Evolutionary conservation across 2,797 vertebrate species (phyloP).

Genomic region (Yasuhikotakia modesta): DNA sequence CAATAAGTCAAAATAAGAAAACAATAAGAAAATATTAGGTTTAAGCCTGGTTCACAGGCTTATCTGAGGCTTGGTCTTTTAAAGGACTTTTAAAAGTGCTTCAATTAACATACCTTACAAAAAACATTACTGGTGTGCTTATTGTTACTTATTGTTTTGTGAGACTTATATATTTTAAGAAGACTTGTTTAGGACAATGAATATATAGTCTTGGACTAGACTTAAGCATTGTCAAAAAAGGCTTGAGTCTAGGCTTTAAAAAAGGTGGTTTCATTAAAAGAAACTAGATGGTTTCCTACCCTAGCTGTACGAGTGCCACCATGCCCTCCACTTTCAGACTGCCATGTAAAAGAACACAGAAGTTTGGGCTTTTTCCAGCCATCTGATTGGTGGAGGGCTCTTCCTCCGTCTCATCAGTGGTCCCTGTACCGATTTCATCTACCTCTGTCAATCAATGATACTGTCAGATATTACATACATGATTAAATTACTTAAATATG

Average conservation of each 20-base stretch:
- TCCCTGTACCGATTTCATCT: slow-evolving; percentile 90
- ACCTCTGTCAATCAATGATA: slow-evolving; percentile 78
- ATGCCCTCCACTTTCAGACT: slow-evolving; percentile 99
- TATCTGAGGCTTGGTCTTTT: no score
- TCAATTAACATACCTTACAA: no score
- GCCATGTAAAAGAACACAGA: slow-evolving; percentile 95
- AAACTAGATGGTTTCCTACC: slow-evolving; percentile 83
- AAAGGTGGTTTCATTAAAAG: no score
- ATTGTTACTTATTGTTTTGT: no score
- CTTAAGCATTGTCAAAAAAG: no score
- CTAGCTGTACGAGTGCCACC: slow-evolving; percentile 95
- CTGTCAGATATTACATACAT: neutral
- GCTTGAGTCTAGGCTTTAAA: no score
- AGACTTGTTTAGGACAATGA: no score
- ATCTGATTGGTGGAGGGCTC: slow-evolving; percentile 94
- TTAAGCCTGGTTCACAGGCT: no score
- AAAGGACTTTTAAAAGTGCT: no score
- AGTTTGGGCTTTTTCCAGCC: slow-evolving; percentile 96
- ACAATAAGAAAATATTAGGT: neutral
- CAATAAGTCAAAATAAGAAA: neutral
- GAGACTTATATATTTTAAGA: no score
- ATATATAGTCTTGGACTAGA: no score
- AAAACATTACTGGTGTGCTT: no score
- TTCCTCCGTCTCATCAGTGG: slow-evolving; percentile 92
- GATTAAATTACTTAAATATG: neutral